phyloP scores from a whole-genome alignment of 1,140 invertebrate genomes.

The Drosophila rhopaloa region DNA sequence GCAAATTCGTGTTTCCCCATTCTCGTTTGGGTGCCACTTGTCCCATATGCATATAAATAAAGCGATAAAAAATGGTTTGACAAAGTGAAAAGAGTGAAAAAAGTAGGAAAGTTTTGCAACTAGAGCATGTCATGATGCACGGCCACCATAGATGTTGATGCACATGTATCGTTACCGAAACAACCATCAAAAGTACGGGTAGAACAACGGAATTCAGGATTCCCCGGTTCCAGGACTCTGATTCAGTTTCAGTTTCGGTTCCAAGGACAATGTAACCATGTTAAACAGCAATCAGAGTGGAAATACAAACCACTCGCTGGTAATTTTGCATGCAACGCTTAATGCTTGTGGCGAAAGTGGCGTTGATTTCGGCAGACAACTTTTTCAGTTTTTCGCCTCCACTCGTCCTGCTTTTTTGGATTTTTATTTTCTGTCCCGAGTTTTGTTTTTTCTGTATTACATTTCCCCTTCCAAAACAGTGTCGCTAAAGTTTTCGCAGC shows the following conservation, averaged over 20 bases:
- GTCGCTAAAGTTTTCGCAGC: conserved; percentile 64
- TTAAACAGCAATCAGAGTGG: conserved; percentile 83
- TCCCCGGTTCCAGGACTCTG: conserved; percentile 54
- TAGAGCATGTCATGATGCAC: conserved; percentile 79
- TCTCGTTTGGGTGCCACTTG: conserved; percentile 40
- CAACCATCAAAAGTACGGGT: conserved; percentile 34
- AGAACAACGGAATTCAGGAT: conserved; percentile 52
- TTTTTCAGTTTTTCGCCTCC: conserved; percentile 28
- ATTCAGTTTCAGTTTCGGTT: conserved; percentile 53
- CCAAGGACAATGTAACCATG: conserved; percentile 83
- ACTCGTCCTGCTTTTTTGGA: neutral
- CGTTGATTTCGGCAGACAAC: conserved; percentile 81
- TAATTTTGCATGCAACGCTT: conserved; percentile 83
- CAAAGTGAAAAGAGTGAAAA: conserved; percentile 21
- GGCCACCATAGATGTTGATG: conserved; percentile 57
- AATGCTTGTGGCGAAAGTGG: conserved; percentile 81
- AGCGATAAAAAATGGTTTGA: conserved; percentile 58
- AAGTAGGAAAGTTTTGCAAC: conserved; percentile 62
- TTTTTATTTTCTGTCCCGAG: conserved; percentile 13
- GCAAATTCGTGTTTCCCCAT: conserved; percentile 55
- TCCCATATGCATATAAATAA: conserved; percentile 75
- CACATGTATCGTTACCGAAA: conserved; percentile 56
- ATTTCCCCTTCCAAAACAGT: conserved; percentile 41
- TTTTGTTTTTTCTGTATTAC: conserved; percentile 35
- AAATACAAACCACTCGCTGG: conserved; percentile 81